Conservation (phyloP, 2,797 vertebrate genomes). For the Apodemus agrarius region DNA sequence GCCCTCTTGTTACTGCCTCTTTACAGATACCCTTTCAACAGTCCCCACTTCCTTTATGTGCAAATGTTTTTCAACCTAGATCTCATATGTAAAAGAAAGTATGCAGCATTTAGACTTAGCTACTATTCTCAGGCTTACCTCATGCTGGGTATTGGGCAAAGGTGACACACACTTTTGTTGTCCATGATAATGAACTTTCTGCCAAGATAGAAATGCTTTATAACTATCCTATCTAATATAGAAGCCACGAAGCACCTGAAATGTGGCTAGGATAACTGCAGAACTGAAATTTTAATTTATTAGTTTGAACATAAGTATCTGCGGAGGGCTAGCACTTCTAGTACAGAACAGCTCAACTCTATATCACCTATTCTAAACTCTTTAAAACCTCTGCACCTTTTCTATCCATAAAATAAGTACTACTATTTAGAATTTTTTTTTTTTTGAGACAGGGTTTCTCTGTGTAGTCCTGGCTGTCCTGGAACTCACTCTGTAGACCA, state of each 20-base stretch:
- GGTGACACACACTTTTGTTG: not conserved
- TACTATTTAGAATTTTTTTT: not conserved
- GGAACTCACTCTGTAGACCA: too few species aligned
- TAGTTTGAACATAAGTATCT: not conserved
- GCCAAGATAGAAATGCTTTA: not conserved
- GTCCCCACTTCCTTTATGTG: not conserved
- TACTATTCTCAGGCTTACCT: not conserved
- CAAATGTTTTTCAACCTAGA: not conserved
- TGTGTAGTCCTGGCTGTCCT: too few species aligned
- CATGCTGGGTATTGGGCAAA: not conserved
- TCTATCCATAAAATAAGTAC: not conserved
- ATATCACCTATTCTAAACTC: not conserved
- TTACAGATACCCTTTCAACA: not conserved
- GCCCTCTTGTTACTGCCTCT: not conserved
- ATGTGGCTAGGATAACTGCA: not conserved
- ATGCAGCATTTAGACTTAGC: not conserved
- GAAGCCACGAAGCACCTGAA: not conserved
- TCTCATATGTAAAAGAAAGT: not conserved
- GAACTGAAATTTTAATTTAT: not conserved
- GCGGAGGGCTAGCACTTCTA: not conserved
- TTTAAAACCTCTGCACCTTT: not conserved
- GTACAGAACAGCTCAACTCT: not conserved
- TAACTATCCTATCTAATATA: too few species aligned
- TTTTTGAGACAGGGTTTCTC: too few species aligned
- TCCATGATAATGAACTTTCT: not conserved